phyloP scores from a whole-genome alignment of 2,113 vertebrate species.

The Carlito syrichta region DNA sequence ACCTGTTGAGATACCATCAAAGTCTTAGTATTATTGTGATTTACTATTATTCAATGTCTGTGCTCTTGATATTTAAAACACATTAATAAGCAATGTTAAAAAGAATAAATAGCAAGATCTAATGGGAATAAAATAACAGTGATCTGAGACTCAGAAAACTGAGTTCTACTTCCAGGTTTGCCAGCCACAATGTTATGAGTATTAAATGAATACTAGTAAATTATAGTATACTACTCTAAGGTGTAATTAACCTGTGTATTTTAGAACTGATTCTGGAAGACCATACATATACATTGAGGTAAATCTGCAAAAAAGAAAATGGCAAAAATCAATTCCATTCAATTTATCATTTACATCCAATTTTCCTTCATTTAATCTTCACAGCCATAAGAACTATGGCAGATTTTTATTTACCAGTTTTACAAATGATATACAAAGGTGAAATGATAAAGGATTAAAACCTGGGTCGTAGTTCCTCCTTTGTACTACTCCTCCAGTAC shows the following conservation, averaged over 20 bases:
- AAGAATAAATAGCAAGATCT: background rate
- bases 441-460: background rate
- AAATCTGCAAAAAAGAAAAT: background rate
- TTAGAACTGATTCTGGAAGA: background rate
- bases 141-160: background rate
- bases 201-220: background rate
- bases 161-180: constrained; percentile 1
- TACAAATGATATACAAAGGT: background rate
- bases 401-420: background rate
- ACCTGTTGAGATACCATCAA: background rate
- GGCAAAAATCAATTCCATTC: background rate
- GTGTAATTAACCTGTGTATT: background rate
- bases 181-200: background rate
- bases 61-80: background rate
- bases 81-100: background rate
- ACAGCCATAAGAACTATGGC: background rate
- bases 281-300: background rate
- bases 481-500: background rate
- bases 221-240: background rate
- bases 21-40: background rate
- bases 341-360: background rate
- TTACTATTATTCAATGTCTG: background rate
- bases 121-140: background rate
- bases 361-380: background rate
- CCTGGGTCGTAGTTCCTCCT: background rate